Base-by-base conservation (phyloP, 2,113 vertebrate genomes). In the Elaphurus davidianus region DNA sequence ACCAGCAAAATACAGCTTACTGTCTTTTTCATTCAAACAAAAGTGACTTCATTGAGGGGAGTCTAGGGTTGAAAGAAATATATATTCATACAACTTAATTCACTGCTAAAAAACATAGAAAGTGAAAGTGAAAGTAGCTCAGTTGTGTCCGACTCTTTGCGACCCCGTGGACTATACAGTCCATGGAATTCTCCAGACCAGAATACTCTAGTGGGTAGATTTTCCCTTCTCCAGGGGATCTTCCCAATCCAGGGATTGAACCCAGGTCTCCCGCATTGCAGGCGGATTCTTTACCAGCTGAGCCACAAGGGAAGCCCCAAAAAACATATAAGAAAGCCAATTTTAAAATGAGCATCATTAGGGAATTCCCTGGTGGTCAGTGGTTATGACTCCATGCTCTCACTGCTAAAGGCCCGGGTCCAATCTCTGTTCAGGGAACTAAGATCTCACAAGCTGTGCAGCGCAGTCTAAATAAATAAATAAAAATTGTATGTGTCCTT, bases 1-100 rank as follows among this genome's bases (percentile, higher is more conserved):
- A 4, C 33, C 5, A 36, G 23, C 1, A 43, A 50, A n/a, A 13
- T 40, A 59, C 33, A 94, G 54, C 1, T 33, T 59, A 28, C 5
- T 89, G 5, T 19, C 78, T 90, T 93, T 92, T 87, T 84, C 30
- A 50, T 76, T 94, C 45, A 93, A 93, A 55, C 85, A 59, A 95
- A 94, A 97, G 23, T 60, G 30, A 30, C 30, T 84, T 33, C 74
- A 57, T 25, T 27, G 57, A 84, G 10, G 25, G n/a, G 7, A 87
- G 36, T n/a, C 27, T 14, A 36, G 28, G 11, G 11, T 47, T 27
- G 50, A 97, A 88, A 94, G 23, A 87, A 94, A 87, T 47, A 40
- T 16, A 52, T 43, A 81, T 74, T 64, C 47, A 54, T 74, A 78
- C 21, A 64, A 67, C 16, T 94, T 84, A 71, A 59, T 43, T 87